phyloP scores from a whole-genome alignment of 1,140 invertebrate genomes.

The Papilio glaucus region DNA sequence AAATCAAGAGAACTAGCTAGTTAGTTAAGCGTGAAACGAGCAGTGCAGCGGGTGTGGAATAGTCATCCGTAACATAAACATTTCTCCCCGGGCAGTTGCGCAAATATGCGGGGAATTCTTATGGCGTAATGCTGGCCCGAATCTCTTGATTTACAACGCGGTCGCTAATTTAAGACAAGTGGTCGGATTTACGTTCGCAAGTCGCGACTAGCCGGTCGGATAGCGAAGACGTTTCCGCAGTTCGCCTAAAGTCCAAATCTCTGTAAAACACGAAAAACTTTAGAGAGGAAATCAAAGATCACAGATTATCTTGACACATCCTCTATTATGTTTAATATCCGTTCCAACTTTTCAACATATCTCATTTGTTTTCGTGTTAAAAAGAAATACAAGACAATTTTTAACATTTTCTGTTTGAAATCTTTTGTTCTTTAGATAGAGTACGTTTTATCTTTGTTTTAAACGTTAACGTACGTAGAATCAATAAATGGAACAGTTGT shows the following conservation, averaged over 20 bases:
- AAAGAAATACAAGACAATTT: conserved; percentile 11
- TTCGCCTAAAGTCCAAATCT: neutral
- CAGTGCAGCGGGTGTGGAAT: conserved; percentile 3
- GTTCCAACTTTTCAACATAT: conserved; percentile 31
- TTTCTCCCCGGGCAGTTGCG: conserved; percentile 47
- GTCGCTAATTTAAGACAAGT: conserved; percentile 70
- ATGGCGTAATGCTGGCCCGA: conserved; percentile 63
- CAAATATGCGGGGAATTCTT: conserved; percentile 59
- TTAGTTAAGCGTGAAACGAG: conserved; percentile 34
- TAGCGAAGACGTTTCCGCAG: conserved; percentile 16
- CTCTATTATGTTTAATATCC: conserved; percentile 33
- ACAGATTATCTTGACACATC: conserved; percentile 25
- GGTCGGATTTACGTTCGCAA: conserved; percentile 50
- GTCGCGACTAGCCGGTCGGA: neutral
- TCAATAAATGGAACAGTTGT: too few species aligned
- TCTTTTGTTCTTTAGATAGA: neutral
- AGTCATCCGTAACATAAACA: conserved; percentile 54
- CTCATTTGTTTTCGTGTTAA: conserved; percentile 14
- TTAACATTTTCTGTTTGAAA: neutral
- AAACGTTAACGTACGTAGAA: too few species aligned
- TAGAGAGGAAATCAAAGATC: conserved; percentile 32
- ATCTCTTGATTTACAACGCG: conserved; percentile 62
- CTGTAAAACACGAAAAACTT: conserved; percentile 21
- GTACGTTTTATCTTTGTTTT: neutral
- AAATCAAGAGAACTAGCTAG: conserved; percentile 4